phyloP scores from a whole-genome alignment of 1,140 invertebrate genomes.

The Lysiphlebus fabarum region DNA sequence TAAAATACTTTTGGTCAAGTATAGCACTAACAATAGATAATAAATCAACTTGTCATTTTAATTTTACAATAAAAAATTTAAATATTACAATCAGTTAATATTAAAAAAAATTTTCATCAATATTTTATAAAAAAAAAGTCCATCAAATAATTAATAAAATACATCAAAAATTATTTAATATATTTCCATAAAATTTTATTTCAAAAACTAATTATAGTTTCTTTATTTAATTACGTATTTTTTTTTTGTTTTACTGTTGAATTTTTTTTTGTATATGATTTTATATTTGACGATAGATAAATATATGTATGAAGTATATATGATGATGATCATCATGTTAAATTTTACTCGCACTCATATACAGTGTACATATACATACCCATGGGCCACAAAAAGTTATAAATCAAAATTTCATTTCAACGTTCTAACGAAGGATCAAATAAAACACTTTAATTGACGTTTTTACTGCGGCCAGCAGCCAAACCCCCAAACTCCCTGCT shows the following conservation, averaged over 20 bases:
- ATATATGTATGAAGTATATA: neutral
- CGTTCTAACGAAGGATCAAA: conserved; percentile 59
- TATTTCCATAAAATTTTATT: no score
- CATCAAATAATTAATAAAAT: no score
- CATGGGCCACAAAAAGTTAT: conserved; percentile 35
- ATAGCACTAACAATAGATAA: conserved; percentile 48
- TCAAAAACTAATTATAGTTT: conserved; percentile 51
- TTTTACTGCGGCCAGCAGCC: conserved; percentile 56
- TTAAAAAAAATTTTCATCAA: no score
- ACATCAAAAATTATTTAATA: no score
- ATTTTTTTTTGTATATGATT: conserved; percentile 20
- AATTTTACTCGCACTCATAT: conserved; percentile 5
- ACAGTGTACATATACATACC: conserved; percentile 10
- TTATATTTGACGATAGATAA: neutral
- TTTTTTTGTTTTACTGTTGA: conserved; percentile 42
- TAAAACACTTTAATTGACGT: conserved; percentile 59
- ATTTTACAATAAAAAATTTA: conserved; percentile 48
- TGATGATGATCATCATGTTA: neutral
- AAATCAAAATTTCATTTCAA: conserved; percentile 59
- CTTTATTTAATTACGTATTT: conserved; percentile 52
- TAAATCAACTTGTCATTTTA: conserved; percentile 49
- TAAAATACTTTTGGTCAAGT: conserved; percentile 32
- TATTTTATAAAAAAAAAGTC: no score
- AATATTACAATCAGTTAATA: conserved; percentile 23
- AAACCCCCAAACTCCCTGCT: conserved; percentile 45